Conservation (phyloP, 2,797 vertebrate genomes). For the Sciaenops ocellatus region DNA sequence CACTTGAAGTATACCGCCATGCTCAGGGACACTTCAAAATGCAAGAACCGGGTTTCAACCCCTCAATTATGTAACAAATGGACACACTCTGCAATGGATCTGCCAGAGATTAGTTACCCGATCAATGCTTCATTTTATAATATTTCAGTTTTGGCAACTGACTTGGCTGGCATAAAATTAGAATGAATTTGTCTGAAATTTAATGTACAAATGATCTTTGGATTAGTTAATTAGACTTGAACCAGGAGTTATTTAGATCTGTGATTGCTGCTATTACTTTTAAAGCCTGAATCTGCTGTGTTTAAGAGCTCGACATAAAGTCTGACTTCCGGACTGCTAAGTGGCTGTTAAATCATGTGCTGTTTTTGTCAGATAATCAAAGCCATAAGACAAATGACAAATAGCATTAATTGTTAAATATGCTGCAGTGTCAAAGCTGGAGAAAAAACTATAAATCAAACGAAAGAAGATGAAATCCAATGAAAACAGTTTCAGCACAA, state of each 20-base stretch:
- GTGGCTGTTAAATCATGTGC: background rate
- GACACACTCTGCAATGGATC: background rate
- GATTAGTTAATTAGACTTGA: background rate
- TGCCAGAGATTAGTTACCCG: background rate
- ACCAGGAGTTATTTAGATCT: conserved; percentile 6
- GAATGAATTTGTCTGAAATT: background rate
- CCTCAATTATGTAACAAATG: background rate
- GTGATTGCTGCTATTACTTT: conserved; percentile 1
- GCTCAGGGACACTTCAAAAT: background rate
- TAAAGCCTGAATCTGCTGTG: conserved; percentile 15
- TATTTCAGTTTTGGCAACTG: background rate
- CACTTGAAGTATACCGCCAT: background rate
- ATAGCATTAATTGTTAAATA: background rate
- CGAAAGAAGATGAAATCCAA: background rate
- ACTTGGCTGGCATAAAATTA: background rate
- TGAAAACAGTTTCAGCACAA: conserved; percentile 9
- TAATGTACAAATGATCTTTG: background rate
- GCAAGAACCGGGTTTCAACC: background rate
- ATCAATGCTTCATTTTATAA: background rate
- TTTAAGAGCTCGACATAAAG: conserved; percentile 7
- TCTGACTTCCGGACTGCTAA: conserved; percentile 1
- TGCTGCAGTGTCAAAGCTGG: background rate
- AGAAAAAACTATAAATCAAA: conserved; percentile 6
- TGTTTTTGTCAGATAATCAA: conserved; percentile 34
- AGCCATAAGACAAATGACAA: conserved; percentile 16